Evolutionary conservation across 2,113 vertebrate genomes (phyloP).

Genomic region (Lynx canadensis): DNA sequence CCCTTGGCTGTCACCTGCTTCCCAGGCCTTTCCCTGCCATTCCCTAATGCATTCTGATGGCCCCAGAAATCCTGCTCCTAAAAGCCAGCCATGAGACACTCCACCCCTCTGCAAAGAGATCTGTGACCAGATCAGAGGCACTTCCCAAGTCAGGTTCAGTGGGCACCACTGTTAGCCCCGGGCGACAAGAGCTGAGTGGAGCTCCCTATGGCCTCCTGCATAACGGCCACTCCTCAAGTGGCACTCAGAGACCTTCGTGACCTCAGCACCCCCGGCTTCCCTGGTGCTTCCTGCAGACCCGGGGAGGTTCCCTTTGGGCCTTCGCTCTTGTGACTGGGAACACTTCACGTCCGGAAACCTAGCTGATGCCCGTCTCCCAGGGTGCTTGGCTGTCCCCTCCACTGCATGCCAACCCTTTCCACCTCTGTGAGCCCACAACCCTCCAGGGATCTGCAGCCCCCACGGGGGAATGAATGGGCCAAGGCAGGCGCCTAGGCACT

Average conservation of each 20-base stretch:
- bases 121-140: neutral
- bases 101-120: too few relatives aligned
- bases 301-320: neutral
- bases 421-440: neutral
- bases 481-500: neutral
- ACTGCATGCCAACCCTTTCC: accelerated
- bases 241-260: neutral
- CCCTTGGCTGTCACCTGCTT: neutral
- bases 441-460: neutral
- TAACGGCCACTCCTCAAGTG: neutral
- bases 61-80: neutral
- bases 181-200: neutral
- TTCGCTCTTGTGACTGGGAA: neutral
- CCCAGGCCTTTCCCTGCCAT: neutral
- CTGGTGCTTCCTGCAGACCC: accelerated
- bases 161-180: accelerated
- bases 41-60: accelerated
- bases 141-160: accelerated
- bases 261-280: accelerated
- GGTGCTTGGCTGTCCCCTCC: neutral
- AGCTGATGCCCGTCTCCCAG: accelerated
- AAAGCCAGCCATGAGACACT: neutral
- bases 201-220: neutral
- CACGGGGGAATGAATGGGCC: accelerated
- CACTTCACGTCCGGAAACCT: neutral